Conservation (phyloP, 2,888 invertebrate species). For the Anoncus sp. region DNA sequence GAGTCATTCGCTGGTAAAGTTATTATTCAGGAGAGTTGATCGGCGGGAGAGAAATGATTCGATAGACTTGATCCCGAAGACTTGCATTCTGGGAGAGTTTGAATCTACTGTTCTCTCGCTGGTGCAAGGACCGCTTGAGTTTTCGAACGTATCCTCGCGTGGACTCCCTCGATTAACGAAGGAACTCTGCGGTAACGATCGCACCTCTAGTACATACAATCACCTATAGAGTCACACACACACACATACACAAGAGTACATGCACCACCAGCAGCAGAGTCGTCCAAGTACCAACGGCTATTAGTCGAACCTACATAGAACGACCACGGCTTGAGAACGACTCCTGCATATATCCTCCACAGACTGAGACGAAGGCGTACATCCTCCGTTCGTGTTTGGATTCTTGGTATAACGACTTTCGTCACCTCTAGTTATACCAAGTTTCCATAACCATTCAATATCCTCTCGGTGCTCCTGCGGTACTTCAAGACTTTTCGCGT, state of each 20-base stretch:
- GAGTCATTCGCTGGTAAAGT: too few relatives aligned
- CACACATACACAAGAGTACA: neutral
- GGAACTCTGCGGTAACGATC: conserved; percentile 33
- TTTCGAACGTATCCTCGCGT: conserved; percentile 33
- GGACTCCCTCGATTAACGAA: conserved; percentile 52
- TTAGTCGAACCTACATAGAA: neutral
- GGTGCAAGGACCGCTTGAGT: conserved; percentile 10
- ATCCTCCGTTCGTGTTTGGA: too few relatives aligned
- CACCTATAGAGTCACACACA: neutral
- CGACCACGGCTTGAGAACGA: conserved; percentile 1
- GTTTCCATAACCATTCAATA: conserved; percentile 57
- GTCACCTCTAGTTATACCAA: conserved; percentile 26
- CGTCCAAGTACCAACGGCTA: neutral
- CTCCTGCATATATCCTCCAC: conserved; percentile 15
- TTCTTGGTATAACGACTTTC: conserved; percentile 26
- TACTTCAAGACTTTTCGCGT: conserved; percentile 35
- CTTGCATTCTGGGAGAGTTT: neutral
- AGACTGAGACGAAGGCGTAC: conserved; percentile 14
- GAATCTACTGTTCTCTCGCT: neutral
- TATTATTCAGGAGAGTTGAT: too few relatives aligned
- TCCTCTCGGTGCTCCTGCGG: conserved; percentile 15
- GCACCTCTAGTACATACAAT: neutral
- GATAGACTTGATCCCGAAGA: too few relatives aligned
- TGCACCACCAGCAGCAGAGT: neutral
- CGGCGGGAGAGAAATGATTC: too few relatives aligned